Base-by-base conservation (phyloP, 2,888 invertebrate species). In the Drosophila birchii region DNA sequence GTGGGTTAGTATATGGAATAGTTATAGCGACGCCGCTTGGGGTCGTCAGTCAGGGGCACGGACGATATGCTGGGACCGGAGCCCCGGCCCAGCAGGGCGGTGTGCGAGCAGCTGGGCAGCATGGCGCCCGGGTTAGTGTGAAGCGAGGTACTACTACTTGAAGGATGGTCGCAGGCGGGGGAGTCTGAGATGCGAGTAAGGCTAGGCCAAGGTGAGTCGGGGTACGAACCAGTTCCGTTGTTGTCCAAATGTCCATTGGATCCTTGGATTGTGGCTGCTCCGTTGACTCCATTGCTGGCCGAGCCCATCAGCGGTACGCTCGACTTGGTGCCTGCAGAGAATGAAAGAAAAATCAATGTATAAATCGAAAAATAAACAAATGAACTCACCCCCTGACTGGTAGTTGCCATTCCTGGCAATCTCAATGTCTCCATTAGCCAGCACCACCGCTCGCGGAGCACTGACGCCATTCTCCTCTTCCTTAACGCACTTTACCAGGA, bases 401-500 rank as follows among this genome's bases (percentile, higher is more conserved):
- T 62, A 69, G 14, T 75, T 68, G 7, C 88, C 83, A 54, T 88
- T 86, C 3, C 71, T 43, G 11, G 78, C 62, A 29, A 47, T 70
- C 45, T 82, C 82, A 12, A 78, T 63, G 29, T 82, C 86, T 3
- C 78, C 73, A n/a, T 80, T 82, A 51, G 67, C 55, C 11, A 39
- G 18, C 1, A 69, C 47, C 4, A 49, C 57, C 38, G 51, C 61
- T 38, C 73, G 70, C n/a, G 74, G 75, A 9, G 75, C 38, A 41
- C 32, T 66, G 57, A 78, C 36, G 63, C 53, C 79, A 63, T 18
- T 58, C 9, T 68, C 53, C 11, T 91, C 91, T 53, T 93, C 92
- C 68, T 93, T 93, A 5, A 95, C 93, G 70, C 93, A 95, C 54
- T 94, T 93, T 57, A 96, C 94, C 14, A 95, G 89, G 88, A 95